Evolutionary conservation across 2,888 invertebrate genomes (phyloP).

Genomic region (Catocala sponsa): DNA sequence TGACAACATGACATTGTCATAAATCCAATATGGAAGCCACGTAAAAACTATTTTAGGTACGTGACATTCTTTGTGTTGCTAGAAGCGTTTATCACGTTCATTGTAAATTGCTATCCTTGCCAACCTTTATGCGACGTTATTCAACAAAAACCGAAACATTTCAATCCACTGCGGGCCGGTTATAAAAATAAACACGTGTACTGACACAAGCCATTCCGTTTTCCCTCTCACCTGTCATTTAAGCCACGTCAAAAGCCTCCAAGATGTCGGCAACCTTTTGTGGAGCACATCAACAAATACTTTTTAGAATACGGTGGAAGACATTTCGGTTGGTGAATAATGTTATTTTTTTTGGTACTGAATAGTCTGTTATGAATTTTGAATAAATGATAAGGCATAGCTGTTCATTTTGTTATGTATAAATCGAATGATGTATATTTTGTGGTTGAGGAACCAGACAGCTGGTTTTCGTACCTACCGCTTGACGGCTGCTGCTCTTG

Average conservation of each 20-base stretch:
- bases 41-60: too few relatives aligned
- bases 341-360: constrained; percentile 14
- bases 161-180: constrained; percentile 8
- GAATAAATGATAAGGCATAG: too few relatives aligned
- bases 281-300: constrained; percentile 40
- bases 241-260: constrained; percentile 32
- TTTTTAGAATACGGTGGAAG: constrained; percentile 26
- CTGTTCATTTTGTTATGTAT: too few relatives aligned
- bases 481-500: too few relatives aligned
- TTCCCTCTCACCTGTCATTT: constrained; percentile 35
- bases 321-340: constrained; percentile 12
- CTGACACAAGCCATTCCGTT: constrained; percentile 21
- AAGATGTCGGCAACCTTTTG: constrained; percentile 32
- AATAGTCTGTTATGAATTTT: not conserved
- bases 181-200: constrained; percentile 28
- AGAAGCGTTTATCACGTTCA: too few relatives aligned
- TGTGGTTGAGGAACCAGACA: too few relatives aligned
- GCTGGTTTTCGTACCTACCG: too few relatives aligned
- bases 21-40: too few relatives aligned
- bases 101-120: too few relatives aligned
- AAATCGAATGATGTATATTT: too few relatives aligned
- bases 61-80: not conserved
- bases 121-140: constrained; percentile 3
- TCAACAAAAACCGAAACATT: constrained; percentile 18
- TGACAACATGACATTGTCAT: too few relatives aligned